phyloP scores from a whole-genome alignment of 2,113 vertebrate species.

The Cairina moschata region DNA sequence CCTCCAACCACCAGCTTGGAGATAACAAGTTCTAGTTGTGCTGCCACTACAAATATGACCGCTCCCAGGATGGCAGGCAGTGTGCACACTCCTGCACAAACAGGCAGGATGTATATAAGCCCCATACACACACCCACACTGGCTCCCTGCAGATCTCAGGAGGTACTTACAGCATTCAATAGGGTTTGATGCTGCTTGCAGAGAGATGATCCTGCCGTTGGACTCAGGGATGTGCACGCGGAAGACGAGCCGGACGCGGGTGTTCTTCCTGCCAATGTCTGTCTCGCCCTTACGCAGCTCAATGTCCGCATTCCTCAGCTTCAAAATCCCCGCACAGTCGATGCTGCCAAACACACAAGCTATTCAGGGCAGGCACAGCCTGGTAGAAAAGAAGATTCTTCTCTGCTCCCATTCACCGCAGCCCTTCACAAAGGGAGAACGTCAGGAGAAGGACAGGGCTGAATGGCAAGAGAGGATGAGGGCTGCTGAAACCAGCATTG shows the following conservation, averaged over 20 bases:
- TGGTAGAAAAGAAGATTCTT: not conserved
- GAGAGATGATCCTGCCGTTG: slow-evolving; percentile 85
- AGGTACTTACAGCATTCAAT: slow-evolving; percentile 94
- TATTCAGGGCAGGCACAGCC: not conserved
- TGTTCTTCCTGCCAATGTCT: slow-evolving; percentile 97
- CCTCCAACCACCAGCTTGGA: not conserved
- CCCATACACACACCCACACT: fast-evolving
- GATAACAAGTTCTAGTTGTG: not conserved
- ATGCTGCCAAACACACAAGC: slow-evolving; percentile 79
- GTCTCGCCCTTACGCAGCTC: slow-evolving; percentile 98
- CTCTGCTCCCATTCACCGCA: not conserved
- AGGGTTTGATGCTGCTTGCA: slow-evolving; percentile 93
- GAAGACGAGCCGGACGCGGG: slow-evolving; percentile 92
- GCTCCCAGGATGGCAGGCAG: not conserved
- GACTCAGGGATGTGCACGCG: slow-evolving; percentile 92
- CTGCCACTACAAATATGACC: not conserved
- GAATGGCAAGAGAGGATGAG: not conserved
- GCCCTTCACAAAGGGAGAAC: not conserved
- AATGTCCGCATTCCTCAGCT: slow-evolving; percentile 95
- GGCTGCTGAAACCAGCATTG: not conserved
- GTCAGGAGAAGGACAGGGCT: not conserved
- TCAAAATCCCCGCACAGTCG: slow-evolving; percentile 96
- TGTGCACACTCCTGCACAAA: not conserved
- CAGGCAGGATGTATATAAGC: not conserved
- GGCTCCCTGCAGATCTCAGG: too few species aligned